Conservation (phyloP, 2,113 vertebrate species). For the Daboia siamensis region DNA sequence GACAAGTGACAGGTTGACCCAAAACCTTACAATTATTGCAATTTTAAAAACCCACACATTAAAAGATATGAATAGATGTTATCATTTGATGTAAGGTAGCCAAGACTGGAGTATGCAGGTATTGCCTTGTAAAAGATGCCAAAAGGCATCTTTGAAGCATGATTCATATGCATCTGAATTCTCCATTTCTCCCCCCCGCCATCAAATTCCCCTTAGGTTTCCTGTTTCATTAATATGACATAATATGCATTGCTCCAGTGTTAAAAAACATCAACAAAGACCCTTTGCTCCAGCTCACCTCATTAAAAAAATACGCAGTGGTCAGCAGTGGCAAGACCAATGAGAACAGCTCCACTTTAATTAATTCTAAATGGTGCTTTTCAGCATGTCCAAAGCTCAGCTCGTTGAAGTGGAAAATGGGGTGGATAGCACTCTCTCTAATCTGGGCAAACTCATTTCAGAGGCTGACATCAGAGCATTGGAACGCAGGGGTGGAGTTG, state of each 20-base stretch:
- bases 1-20: constrained; percentile 7
- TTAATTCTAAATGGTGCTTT: constrained; percentile 98
- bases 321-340: constrained; percentile 68
- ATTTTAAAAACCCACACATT: not conserved
- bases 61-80: not conserved
- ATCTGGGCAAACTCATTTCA: constrained; percentile 84
- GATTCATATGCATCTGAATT: not conserved
- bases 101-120: not conserved
- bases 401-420: constrained; percentile 90
- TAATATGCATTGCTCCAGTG: constrained; percentile 44
- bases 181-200: constrained; percentile 13
- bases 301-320: constrained; percentile 68
- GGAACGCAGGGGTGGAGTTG: constrained; percentile 79
- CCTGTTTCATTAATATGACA: constrained; percentile 29
- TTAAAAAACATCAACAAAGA: not conserved
- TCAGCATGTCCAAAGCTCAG: constrained; percentile 86
- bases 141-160: constrained; percentile 1
- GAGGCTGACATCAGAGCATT: constrained; percentile 90
- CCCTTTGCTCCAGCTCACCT: constrained; percentile 10
- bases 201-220: constrained; percentile 14
- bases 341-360: constrained; percentile 88
- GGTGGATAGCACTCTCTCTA: constrained; percentile 86
- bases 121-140: not conserved
- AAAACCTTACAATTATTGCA: not conserved
- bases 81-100: constrained; percentile 3